Percentiles rank a stretch among this genome's conserved stretches.
Evolutionary conservation across 2,113 vertebrate species (phyloP).

Genomic region (Chaetodon auriga): DNA sequence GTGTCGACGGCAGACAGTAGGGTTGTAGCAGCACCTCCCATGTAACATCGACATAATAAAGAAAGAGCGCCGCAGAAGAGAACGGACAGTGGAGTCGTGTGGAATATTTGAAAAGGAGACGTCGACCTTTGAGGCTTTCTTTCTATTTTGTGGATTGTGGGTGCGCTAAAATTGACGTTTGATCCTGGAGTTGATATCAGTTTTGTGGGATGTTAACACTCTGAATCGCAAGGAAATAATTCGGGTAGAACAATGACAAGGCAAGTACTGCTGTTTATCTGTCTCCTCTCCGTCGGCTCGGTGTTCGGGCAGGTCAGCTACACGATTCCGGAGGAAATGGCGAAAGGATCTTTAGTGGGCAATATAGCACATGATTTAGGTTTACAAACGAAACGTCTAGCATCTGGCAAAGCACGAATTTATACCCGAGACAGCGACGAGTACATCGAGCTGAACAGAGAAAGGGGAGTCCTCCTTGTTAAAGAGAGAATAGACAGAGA

Average conservation of each 20-base stretch:
- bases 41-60: slow-evolving; percentile 17
- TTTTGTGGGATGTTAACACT: background rate
- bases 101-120: background rate
- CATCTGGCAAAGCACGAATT: slow-evolving; percentile 74
- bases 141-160: background rate
- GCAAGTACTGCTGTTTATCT: slow-evolving; percentile 32
- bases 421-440: slow-evolving; percentile 69
- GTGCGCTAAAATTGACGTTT: background rate
- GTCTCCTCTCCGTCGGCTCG: slow-evolving; percentile 14
- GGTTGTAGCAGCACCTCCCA: slow-evolving; percentile 26
- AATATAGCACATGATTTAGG: slow-evolving; percentile 82
- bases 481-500: slow-evolving; percentile 87
- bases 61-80: background rate
- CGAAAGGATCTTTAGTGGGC: slow-evolving; percentile 33
- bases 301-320: slow-evolving; percentile 67
- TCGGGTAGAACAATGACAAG: slow-evolving; percentile 55
- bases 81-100: background rate
- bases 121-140: background rate
- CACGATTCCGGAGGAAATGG: slow-evolving; percentile 52
- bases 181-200: background rate
- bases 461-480: slow-evolving; percentile 66
- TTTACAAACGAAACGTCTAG: slow-evolving; percentile 72
- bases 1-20: slow-evolving; percentile 12
- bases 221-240: background rate
- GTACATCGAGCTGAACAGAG: slow-evolving; percentile 43